These are phyloP conservation scores for Motacilla tschutschensis DNA, from an alignment of 2,113 vertebrate species.

Conservation along the genomic window DNA sequence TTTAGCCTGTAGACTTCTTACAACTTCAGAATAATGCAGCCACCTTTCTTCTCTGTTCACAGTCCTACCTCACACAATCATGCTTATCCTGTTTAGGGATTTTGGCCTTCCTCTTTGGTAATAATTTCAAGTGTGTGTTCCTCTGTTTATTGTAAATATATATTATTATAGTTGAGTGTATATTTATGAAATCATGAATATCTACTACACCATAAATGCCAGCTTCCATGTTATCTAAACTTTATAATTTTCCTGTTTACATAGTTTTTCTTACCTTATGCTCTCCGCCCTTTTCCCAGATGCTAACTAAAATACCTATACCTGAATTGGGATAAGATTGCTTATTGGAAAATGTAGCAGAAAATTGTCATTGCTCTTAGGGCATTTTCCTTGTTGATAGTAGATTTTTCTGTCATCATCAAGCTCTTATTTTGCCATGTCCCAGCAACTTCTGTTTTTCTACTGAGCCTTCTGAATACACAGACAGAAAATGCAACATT, in stretches of 20 bases:
- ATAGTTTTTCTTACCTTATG: not conserved
- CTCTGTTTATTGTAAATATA: not conserved
- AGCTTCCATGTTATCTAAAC: not conserved
- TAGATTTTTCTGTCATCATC: not conserved
- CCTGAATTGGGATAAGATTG: not conserved
- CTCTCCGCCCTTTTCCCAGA: not conserved
- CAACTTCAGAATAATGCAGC: not conserved
- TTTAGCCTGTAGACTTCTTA: not conserved
- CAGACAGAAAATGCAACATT: conserved; percentile 26
- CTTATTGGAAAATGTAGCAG: not conserved
- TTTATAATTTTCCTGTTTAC: not conserved
- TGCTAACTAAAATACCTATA: not conserved
- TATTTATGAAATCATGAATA: not conserved
- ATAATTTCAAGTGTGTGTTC: not conserved
- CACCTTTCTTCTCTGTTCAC: not conserved
- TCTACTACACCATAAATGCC: not conserved
- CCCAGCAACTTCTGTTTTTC: not conserved
- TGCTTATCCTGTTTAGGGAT: not conserved
- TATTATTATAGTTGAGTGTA: not conserved
- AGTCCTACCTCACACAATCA: accelerated
- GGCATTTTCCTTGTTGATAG: not conserved
- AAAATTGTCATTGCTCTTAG: conserved; percentile 3
- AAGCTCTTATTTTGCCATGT: not conserved
- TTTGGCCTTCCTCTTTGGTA: not conserved
- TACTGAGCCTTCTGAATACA: not conserved